Conservation (phyloP, 2,888 invertebrate genomes). For the Drosophila monieri region DNA sequence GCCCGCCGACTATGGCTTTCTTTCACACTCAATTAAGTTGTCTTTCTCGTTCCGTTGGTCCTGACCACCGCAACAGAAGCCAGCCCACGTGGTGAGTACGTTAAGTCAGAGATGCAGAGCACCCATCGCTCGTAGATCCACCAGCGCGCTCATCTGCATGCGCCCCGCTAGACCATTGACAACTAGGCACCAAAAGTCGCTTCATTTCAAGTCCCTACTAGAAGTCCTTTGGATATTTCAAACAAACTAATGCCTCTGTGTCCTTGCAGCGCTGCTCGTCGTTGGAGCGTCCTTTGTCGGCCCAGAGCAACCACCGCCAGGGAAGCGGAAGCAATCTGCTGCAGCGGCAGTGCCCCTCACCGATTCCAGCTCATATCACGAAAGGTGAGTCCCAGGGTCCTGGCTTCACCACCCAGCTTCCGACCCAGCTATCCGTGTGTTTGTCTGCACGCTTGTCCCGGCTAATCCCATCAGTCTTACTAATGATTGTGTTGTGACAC, state of each 20-base stretch:
- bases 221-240: background rate
- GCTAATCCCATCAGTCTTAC: constrained; percentile 66
- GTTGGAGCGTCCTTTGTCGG: constrained; percentile 90
- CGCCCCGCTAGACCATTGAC: constrained; percentile 46
- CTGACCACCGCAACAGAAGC: constrained; percentile 69
- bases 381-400: constrained; percentile 85
- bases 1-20: background rate
- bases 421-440: constrained; percentile 52
- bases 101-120: constrained; percentile 2
- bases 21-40: constrained; percentile 51
- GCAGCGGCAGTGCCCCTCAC: constrained; percentile 87
- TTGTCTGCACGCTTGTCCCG: constrained; percentile 58
- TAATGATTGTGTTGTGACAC: constrained; percentile 66
- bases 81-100: constrained; percentile 81
- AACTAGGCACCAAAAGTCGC: constrained; percentile 27
- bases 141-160: constrained; percentile 73
- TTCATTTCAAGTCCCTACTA: constrained; percentile 32
- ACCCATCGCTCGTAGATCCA: constrained; percentile 14
- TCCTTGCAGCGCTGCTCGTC: constrained; percentile 91
- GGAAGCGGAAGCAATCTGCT: constrained; percentile 79
- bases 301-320: constrained; percentile 84
- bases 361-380: constrained; percentile 90
- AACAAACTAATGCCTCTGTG: background rate
- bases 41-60: constrained; percentile 56
- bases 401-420: background rate